Base-by-base conservation (phyloP, 37 sponge, comb jelly and placozoan genomes). In the Amphimedon queenslandica region DNA sequence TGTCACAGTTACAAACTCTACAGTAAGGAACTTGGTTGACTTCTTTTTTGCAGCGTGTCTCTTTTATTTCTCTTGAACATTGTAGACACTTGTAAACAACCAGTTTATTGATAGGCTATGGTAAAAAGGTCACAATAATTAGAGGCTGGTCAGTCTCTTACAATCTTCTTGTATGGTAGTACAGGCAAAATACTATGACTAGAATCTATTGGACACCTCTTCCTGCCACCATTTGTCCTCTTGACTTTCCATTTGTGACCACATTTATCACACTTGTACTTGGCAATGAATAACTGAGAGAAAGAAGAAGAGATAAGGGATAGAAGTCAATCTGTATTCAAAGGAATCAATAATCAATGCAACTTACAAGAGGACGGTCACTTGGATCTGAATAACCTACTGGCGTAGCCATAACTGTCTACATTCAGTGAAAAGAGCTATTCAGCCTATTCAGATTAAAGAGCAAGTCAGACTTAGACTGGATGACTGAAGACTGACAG, bases 261-360 rank as follows among this genome's bases (percentile, higher is more conserved):
- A 65, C 76, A 76, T 27, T 40, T 32, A 8, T 43, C 23, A 42
- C 76, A 76, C 35, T 25, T 42, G 47, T 76, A 76, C 66, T 76
- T 76, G 66, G 74, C 74, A 27, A 58, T 25, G 28, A n/a, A 60
- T n/a, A 8, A 18, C 53, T 47, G 13, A 18, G 8, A 47, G 8
- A 18, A 47, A n/a, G n/a, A n/a, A n/a, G n/a, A n/a, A n/a, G n/a
- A n/a, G n/a, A n/a, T n/a, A n/a, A n/a, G n/a, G n/a, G n/a, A n/a
- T n/a, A n/a, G n/a, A n/a, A n/a, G n/a, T n/a, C n/a, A n/a, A n/a
- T n/a, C n/a, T n/a, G n/a, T n/a, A n/a, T n/a, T n/a, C n/a, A n/a
- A n/a, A n/a, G n/a, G n/a, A n/a, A n/a, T n/a, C n/a, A n/a, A n/a
- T n/a, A n/a, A n/a, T n/a, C n/a, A n/a, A n/a, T n/a, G n/a, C n/a